These are phyloP conservation scores for Brachylomia viminalis DNA, from an alignment of 2,888 invertebrate genomes.

Conservation along the genomic window DNA sequence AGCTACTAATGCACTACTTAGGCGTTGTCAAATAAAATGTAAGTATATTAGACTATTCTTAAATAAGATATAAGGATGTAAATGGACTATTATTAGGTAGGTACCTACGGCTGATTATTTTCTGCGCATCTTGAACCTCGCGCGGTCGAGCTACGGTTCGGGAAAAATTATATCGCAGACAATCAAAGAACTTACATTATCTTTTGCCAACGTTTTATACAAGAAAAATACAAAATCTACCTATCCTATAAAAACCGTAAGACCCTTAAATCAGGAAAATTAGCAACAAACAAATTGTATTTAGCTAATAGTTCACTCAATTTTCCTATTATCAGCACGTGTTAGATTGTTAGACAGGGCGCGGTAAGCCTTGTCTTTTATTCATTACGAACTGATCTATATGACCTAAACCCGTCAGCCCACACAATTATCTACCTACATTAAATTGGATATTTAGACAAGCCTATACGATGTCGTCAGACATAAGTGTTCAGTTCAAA, in stretches of 20 bases:
- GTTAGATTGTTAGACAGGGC: conserved; percentile 74
- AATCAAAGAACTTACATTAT: neutral
- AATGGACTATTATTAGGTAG: no score
- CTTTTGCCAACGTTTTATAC: neutral
- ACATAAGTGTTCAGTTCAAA: conserved; percentile 38
- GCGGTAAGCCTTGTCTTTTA: conserved; percentile 72
- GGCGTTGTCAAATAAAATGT: neutral
- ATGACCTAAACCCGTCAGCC: conserved; percentile 80
- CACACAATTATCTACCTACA: conserved; percentile 58
- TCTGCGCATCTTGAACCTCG: neutral
- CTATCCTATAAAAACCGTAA: neutral
- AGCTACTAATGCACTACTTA: neutral
- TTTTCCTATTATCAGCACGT: conserved; percentile 68
- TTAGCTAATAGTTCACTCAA: conserved; percentile 43
- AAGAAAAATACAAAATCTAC: neutral
- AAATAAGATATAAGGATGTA: no score
- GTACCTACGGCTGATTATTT: no score
- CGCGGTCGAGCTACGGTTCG: neutral
- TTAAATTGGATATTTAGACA: conserved; percentile 53
- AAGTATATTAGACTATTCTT: no score
- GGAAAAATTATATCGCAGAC: no score
- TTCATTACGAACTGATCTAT: conserved; percentile 68
- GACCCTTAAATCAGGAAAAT: conserved; percentile 21
- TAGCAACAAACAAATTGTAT: conserved; percentile 17
- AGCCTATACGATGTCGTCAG: conserved; percentile 40